phyloP scores from a whole-genome alignment of 2,113 vertebrate genomes.

The Aegotheles bennettii region DNA sequence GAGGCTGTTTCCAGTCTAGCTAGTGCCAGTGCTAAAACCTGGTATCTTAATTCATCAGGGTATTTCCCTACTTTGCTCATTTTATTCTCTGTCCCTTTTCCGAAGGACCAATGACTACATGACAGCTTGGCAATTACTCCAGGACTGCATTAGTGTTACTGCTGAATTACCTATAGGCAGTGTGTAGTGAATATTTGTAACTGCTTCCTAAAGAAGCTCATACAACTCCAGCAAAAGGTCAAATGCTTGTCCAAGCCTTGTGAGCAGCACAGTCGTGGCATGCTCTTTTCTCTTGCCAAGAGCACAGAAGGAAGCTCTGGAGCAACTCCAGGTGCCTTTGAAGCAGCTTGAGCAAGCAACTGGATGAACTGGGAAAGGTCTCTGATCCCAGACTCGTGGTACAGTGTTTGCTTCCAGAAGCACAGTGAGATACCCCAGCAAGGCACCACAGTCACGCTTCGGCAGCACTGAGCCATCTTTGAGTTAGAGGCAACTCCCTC shows the following conservation, averaged over 20 bases:
- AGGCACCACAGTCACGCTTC: rapidly evolving
- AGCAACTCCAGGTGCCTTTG: background rate
- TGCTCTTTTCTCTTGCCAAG: rapidly evolving
- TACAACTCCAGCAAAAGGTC: constrained; percentile 17
- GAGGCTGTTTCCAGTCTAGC: background rate
- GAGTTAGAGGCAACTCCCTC: background rate
- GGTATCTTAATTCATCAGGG: background rate
- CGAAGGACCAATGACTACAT: background rate
- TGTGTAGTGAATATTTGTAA: background rate
- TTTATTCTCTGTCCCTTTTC: background rate
- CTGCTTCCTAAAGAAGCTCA: background rate
- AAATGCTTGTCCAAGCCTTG: background rate
- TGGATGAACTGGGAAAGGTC: background rate
- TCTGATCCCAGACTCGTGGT: background rate
- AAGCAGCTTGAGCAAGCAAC: background rate
- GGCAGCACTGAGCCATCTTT: rapidly evolving
- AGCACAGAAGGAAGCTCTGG: background rate
- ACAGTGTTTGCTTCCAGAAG: background rate
- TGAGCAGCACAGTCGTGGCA: background rate
- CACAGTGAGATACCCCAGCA: background rate
- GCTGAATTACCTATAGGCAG: background rate
- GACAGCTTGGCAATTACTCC: background rate
- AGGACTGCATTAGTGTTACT: background rate
- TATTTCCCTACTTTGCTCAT: background rate
- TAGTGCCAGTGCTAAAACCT: background rate